Base-by-base conservation (phyloP, 1,140 invertebrate genomes). In the Ceratina australensis region DNA sequence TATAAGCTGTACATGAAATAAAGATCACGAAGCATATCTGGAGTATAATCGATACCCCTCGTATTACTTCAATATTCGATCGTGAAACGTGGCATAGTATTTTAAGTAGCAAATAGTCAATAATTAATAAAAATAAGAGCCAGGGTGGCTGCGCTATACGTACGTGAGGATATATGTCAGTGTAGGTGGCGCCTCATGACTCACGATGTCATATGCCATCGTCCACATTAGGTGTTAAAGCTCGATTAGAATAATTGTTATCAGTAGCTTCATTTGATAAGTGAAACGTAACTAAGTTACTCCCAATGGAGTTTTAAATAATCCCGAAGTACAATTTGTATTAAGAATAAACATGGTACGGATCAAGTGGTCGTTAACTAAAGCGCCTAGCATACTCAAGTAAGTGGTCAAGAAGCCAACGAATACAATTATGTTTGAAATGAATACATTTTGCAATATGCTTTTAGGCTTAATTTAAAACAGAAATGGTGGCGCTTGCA, bases 401-500 rank as follows among this genome's bases (percentile, higher is more conserved):
- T 89, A 77, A 88, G 63, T 72, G 47, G 59, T 12, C 4, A 16
- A 22, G 63, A 66, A 10, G 15, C 18, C 16, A 10, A 49, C 26
- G 0, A 20, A 52, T 16, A 33, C 52, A 26, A 15, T 28, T 57
- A 50, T 33, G 13, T 15, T 26, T 60, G 5, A 8, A 52, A 60
- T 16, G 2, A 33, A 24, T 26, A 28, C 3, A 33, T 24, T 49
- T 59, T 10, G 1, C 52, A 47, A 18, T 42, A 42, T 42, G 33
- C 12, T 87, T 89, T 8, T 67, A 92, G 91, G 79, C 63, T 89
- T 10, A 88, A 85, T 76, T 79, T 90, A 7, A 87, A 88, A 57
- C 72, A 85, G 24, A 87, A 83, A 52, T 88, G 89, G 82, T 79
- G 83, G 54, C 87, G 82, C 50, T 60, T 91, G 16, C 83, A 84